Evolutionary conservation across 2,888 invertebrate genomes (phyloP).

Genomic region (Julus scandinavius): DNA sequence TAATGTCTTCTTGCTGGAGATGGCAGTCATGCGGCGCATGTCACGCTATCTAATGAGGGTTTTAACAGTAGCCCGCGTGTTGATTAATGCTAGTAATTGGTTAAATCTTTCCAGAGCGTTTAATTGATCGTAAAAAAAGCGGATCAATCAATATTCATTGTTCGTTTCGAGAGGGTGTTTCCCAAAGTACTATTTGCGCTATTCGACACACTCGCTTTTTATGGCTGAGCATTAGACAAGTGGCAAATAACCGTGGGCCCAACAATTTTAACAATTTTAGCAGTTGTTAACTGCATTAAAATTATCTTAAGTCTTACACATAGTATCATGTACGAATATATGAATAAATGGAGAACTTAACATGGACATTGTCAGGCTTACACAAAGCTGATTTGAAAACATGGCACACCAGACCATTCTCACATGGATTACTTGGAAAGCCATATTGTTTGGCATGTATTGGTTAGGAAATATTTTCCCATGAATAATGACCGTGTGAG

Average conservation of each 20-base stretch:
- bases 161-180: constrained; percentile 21
- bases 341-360: no score
- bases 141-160: constrained; percentile 39
- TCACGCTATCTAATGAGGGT: constrained; percentile 27
- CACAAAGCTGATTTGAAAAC: no score
- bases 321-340: no score
- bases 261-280: no score
- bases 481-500: no score
- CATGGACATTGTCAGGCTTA: no score
- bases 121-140: constrained; percentile 40
- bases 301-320: no score
- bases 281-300: no score
- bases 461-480: no score
- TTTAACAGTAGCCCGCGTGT: constrained; percentile 29
- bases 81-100: constrained; percentile 39
- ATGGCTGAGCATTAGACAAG: background rate
- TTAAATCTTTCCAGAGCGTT: constrained; percentile 39
- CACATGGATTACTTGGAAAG: no score
- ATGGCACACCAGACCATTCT: no score
- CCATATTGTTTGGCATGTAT: no score
- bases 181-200: background rate
- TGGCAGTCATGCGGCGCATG: constrained; percentile 12
- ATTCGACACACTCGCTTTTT: background rate
- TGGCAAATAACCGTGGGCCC: background rate
- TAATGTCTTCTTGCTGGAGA: background rate